phyloP scores from a whole-genome alignment of 2,113 vertebrate genomes.

The Porphyrio hochstetteri region DNA sequence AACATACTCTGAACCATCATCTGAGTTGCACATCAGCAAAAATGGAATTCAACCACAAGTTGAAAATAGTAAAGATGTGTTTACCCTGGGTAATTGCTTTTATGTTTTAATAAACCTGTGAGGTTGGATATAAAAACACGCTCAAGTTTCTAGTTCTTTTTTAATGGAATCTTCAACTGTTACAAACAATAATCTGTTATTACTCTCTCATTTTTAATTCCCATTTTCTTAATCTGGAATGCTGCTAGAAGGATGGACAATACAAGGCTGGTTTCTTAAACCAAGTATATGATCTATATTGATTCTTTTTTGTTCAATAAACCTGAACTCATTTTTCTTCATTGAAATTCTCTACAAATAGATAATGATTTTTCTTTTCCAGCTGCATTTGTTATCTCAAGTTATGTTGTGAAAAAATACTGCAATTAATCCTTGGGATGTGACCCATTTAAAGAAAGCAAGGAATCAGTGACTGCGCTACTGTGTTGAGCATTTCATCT shows the following conservation, averaged over 20 bases:
- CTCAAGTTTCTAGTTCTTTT: neutral
- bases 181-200: conserved; percentile 31
- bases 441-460: neutral
- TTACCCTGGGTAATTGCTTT: neutral
- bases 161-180: neutral
- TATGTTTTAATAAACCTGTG: neutral
- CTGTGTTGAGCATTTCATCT: neutral
- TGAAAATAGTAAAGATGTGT: neutral
- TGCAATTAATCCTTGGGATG: neutral
- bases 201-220: conserved; percentile 53
- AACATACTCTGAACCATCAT: neutral
- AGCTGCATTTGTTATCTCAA: neutral
- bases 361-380: neutral
- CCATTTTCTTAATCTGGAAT: conserved; percentile 37
- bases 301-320: neutral
- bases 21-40: neutral
- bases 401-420: neutral
- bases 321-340: neutral
- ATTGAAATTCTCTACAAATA: neutral
- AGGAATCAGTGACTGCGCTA: neutral
- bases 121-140: neutral
- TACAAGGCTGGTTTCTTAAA: neutral
- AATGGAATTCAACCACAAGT: neutral
- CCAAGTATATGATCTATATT: neutral
- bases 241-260: conserved; percentile 13